Percentiles rank a stretch among this genome's conserved stretches.
Conservation (phyloP, 2,888 invertebrate species). For the Microctonus aethiopoides region DNA sequence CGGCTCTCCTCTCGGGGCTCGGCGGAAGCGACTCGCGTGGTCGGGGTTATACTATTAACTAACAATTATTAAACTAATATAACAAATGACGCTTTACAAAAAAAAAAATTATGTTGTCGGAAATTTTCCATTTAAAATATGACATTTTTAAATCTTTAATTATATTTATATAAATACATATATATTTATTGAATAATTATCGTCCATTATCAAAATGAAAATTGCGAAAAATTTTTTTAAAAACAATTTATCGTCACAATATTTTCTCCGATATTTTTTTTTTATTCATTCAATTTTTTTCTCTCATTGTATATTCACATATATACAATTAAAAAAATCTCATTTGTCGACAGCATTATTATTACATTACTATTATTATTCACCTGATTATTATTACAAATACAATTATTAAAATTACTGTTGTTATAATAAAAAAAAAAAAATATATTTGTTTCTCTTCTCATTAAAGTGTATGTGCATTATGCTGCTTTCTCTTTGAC, state of each 20-base stretch:
- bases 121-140: background rate
- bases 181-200: no score
- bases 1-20: conserved; percentile 68
- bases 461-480: background rate
- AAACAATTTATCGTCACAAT: background rate
- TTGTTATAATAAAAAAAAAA: background rate
- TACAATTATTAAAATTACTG: background rate
- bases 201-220: no score
- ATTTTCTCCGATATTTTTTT: background rate
- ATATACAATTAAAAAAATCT: background rate
- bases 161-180: no score
- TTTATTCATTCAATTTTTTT: background rate
- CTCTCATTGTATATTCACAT: background rate
- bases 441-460: background rate
- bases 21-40: conserved; percentile 67
- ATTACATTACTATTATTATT: background rate
- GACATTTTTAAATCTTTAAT: no score
- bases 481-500: background rate
- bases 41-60: conserved; percentile 58
- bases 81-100: conserved; percentile 50
- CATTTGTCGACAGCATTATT: background rate
- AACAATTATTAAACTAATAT: conserved; percentile 58
- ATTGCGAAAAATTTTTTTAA: background rate
- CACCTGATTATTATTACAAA: no score
- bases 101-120: conserved; percentile 43